Conservation (phyloP, 1,140 invertebrate species). For the Vanessa tameamea region DNA sequence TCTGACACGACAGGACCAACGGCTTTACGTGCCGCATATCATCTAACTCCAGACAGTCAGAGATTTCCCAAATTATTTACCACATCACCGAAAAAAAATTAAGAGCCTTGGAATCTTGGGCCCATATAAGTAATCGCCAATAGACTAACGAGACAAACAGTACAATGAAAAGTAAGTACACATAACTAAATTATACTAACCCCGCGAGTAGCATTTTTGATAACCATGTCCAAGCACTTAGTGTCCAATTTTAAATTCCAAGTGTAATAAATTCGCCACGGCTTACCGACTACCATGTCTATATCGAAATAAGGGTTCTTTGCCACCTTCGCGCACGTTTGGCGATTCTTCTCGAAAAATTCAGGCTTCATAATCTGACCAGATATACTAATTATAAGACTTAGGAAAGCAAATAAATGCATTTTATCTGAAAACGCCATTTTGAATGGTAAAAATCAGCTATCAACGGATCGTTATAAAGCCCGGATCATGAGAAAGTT, state of each 20-base stretch:
- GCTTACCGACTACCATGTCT: constrained; percentile 50
- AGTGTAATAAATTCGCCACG: constrained; percentile 63
- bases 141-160: neutral
- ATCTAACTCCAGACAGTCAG: too few relatives aligned
- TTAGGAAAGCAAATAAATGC: neutral
- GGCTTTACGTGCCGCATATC: too few relatives aligned
- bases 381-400: neutral
- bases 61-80: too few relatives aligned
- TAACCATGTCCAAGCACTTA: constrained; percentile 59
- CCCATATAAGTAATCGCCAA: too few relatives aligned
- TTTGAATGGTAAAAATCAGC: constrained; percentile 7
- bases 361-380: constrained; percentile 21
- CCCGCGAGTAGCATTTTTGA: constrained; percentile 51
- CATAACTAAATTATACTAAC: constrained; percentile 40
- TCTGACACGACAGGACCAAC: too few relatives aligned
- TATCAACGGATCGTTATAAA: constrained; percentile 13
- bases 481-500: constrained; percentile 26
- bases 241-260: constrained; percentile 60
- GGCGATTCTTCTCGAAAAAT: constrained; percentile 34
- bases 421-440: neutral
- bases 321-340: constrained; percentile 45
- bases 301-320: constrained; percentile 59
- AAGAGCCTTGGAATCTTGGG: too few relatives aligned
- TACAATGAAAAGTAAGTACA: neutral
- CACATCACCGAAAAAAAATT: too few relatives aligned